These are phyloP conservation scores for Pseudococcus longispinus DNA, from an alignment of 2,888 invertebrate genomes.

Conservation along the genomic window DNA sequence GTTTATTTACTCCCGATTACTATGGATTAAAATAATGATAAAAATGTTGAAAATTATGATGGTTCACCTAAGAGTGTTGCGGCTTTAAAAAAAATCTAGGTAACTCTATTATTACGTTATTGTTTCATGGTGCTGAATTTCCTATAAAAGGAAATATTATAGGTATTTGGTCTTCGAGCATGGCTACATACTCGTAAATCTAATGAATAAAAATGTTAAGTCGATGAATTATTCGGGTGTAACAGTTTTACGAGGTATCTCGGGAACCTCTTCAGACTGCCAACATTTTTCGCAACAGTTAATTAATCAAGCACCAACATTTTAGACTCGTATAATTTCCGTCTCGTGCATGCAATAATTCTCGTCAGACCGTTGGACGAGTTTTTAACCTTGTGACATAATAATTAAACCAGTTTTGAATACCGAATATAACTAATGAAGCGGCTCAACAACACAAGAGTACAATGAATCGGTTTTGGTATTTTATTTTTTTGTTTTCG, in stretches of 20 bases:
- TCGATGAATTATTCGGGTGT: background rate
- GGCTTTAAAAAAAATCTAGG: background rate
- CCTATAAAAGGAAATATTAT: background rate
- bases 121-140: background rate
- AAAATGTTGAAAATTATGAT: background rate
- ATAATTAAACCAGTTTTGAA: slow-evolving; percentile 37
- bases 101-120: background rate
- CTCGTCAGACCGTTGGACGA: slow-evolving; percentile 15
- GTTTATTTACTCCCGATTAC: slow-evolving; percentile 33
- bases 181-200: background rate
- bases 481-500: background rate
- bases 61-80: background rate
- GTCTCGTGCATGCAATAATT: background rate
- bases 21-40: slow-evolving; percentile 26
- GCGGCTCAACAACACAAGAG: slow-evolving; percentile 1
- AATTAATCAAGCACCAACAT: background rate
- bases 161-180: background rate
- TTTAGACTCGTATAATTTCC: slow-evolving; percentile 19
- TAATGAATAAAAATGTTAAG: background rate
- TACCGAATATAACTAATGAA: slow-evolving; percentile 2
- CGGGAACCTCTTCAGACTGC: background rate
- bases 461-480: slow-evolving; percentile 6
- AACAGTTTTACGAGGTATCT: background rate
- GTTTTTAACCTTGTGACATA: slow-evolving; percentile 43
- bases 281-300: background rate